Evolutionary conservation across 2,888 invertebrate species (phyloP), one percentile per base, ranked within the genome.

Genomic region (Luffia ferchaultella): DNA sequence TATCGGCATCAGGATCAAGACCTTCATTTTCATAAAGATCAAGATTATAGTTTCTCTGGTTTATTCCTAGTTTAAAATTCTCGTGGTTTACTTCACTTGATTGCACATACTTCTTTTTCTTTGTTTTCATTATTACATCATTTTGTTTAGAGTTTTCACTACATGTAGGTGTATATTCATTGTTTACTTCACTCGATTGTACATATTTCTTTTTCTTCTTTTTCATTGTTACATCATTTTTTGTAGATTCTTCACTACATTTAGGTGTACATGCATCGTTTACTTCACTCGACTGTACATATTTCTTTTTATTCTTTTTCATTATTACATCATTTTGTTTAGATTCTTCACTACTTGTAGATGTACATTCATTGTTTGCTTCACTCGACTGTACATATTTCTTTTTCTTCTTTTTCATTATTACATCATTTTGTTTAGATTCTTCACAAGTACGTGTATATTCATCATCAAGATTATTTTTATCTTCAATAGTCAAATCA

Each of bases 111-210:
- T 57, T 58, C 40, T 53, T 58, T 42, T 55, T 57, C 49, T 55
- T 57, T 43, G 54, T 57, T 52, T 52, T 55, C 48, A 7, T 30
- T 7, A 30, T 7, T 30, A 30, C 3, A 7, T 51, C 45, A 17
- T 41, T 20, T 18, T 53, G 48, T 16, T 45, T 45, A 2, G 17
- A 46, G 51, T 56, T 56, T 18, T 53, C 48, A 20, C 41, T 42
- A n/a, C 48, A 45, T 40, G 49, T 45, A 12, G 47, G 54, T 64
- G 65, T 54, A 60, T 64, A 5, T 56, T 57, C 5, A 55, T 50
- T 50, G 52, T 51, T 19, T 58, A 58, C 0, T 12, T 2, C 30
- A 51, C 52, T 17, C 15, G 41, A 2, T 7, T 17, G 12, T 2
- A 15, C 42, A 17, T 42, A 18, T 49, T 43, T 19, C 18, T 43